A percentile compares a stretch with the other conserved stretches of the same genome.
These are phyloP conservation scores for Premnoplex brunnescens DNA, from an alignment of 2,797 vertebrate genomes.

Conservation along the genomic window DNA sequence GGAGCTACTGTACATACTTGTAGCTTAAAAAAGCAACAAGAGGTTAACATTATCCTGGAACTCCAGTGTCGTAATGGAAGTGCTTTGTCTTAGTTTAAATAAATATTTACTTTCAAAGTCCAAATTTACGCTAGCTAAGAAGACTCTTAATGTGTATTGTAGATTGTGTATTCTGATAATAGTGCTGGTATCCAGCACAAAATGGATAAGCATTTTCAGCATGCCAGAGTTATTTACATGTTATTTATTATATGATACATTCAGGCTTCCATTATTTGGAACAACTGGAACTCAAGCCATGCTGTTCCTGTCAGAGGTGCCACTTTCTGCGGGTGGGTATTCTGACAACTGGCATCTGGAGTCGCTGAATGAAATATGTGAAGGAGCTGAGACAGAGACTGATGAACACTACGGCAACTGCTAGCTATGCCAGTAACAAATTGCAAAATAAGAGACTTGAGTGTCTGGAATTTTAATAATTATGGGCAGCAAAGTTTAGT, in stretches of 20 bases:
- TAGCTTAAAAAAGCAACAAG: neutral
- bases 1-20: neutral
- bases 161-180: neutral
- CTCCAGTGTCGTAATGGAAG: neutral
- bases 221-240: neutral
- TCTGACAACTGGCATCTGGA: neutral
- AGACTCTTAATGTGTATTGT: neutral
- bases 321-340: neutral
- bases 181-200: neutral
- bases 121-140: constrained; percentile 15
- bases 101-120: constrained; percentile 39
- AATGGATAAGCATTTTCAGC: neutral
- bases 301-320: neutral
- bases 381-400: neutral
- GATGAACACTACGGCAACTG: neutral
- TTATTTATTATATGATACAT: neutral
- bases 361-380: neutral
- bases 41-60: neutral
- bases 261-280: neutral
- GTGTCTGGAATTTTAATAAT: neutral
- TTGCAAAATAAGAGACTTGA: neutral
- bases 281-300: neutral
- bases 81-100: constrained; percentile 35
- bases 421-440: neutral
- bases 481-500: neutral